Base-by-base conservation (phyloP, 2,797 vertebrate genomes). In the Netta rufina region DNA sequence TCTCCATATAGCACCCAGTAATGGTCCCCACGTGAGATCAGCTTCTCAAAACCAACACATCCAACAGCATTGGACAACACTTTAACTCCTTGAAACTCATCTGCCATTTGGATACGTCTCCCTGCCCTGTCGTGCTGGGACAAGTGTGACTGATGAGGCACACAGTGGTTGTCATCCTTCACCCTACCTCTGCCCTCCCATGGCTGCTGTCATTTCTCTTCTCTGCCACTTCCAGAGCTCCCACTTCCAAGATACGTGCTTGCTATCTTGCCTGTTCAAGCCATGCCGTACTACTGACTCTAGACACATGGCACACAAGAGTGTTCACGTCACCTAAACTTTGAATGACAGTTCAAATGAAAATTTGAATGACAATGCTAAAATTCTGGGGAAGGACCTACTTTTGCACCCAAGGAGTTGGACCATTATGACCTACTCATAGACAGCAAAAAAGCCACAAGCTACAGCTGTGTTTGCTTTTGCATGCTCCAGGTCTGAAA, bases 321-420 rank as follows among this genome's bases (percentile, higher is more conserved):
- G 0, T 1, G 1, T 14, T 39, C 14, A 53, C 8, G 2, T 38
- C 17, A 8, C 32, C 60, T 62, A 54, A 79, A 56, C 20, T 49
- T 41, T 24, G 43, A 64, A 41, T 5, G 19, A 58, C 25, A 65
- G 76, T 43, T 19, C 43, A 43, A 43, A 43, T 43, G 43, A 43
- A 43, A 43, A 43, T 43, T 43, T 43, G 43, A 43, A 43, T 43
- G 43, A 60, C 8, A 87, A 32, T 1, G 2, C 11, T 27, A 64
- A 86, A 76, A 85, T 51, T 25, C 56, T 28, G 30, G 13, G 20
- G 45, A 5, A 72, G 8, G 12, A 54, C 4, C 6, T 93, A 62
- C 30, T 73, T 9, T 27, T 8, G 28, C 8, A 53, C 5, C 4
- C 24, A 43, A 30, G 18, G 2, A 20, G 32, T 41, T 62, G 25